Conservation (phyloP, 2,113 vertebrate genomes). For the Falcunculus frontatus region DNA sequence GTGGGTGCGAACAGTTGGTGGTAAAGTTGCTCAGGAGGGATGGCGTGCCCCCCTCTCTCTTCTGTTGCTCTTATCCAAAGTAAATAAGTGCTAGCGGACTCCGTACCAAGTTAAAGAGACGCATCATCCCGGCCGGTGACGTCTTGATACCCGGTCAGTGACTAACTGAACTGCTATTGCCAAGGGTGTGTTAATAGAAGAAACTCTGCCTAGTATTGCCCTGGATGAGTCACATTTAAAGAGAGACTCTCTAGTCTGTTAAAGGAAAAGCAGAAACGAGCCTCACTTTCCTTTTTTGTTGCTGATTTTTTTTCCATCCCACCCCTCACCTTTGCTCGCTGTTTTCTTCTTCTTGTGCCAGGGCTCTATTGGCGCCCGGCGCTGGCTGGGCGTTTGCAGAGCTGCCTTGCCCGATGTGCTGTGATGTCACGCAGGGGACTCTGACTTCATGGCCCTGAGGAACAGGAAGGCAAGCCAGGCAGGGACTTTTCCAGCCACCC, state of each 20-base stretch:
- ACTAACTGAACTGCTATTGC: slow-evolving; percentile 35
- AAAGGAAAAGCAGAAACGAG: not conserved
- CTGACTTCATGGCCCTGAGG: not conserved
- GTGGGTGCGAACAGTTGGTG: not conserved
- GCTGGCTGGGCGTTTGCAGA: not conserved
- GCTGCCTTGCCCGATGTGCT: not conserved
- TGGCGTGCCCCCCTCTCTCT: not conserved
- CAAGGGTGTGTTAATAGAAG: slow-evolving; percentile 43
- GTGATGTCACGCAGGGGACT: not conserved
- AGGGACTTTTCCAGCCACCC: not conserved
- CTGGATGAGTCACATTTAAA: slow-evolving; percentile 39
- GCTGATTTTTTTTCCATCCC: not conserved
- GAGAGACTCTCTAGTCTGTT: not conserved
- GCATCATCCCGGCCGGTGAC: not conserved
- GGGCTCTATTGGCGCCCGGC: rapidly evolving
- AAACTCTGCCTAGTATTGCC: slow-evolving; percentile 25
- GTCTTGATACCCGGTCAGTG: slow-evolving; percentile 23
- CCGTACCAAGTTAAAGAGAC: not conserved
- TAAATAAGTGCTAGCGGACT: not conserved
- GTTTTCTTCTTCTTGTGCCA: not conserved
- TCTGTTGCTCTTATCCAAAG: not conserved
- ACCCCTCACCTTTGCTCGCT: not conserved
- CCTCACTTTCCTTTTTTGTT: not conserved
- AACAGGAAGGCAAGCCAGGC: not conserved
- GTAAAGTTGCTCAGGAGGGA: not conserved